Conservation (phyloP, 2,888 invertebrate genomes). For the Epistrophella euchroma region DNA sequence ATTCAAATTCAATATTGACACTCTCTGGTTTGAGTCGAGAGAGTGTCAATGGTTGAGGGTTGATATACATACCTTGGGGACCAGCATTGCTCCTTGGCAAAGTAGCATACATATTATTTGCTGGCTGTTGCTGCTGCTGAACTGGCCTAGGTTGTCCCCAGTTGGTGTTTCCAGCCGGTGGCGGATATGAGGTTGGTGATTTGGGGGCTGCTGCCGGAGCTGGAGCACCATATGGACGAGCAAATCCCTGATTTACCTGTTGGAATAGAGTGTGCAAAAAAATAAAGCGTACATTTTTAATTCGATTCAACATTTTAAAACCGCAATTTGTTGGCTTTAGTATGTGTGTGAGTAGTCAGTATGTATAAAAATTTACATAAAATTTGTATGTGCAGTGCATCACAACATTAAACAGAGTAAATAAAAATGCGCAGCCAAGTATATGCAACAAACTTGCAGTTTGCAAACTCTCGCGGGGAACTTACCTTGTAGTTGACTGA, state of each 20-base stretch:
- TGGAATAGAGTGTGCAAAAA: constrained; percentile 16
- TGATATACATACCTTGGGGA: constrained; percentile 82
- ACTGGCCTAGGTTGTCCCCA: constrained; percentile 76
- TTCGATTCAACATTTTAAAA: constrained; percentile 17
- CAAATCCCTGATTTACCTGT: constrained; percentile 82
- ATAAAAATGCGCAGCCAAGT: constrained; percentile 35
- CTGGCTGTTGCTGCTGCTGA: constrained; percentile 72
- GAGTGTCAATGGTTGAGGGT: constrained; percentile 6
- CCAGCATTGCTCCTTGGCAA: constrained; percentile 82
- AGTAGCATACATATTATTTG: constrained; percentile 82
- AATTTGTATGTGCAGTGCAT: constrained; percentile 25
- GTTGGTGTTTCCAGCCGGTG: constrained; percentile 77
- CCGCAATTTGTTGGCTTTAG: constrained; percentile 48
- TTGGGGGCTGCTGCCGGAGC: constrained; percentile 80
- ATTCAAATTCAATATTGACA: constrained; percentile 73
- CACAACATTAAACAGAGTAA: constrained; percentile 66
- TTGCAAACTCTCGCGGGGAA: constrained; percentile 11
- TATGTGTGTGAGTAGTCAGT: constrained; percentile 59
- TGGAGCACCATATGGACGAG: constrained; percentile 82
- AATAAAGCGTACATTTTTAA: constrained; percentile 51
- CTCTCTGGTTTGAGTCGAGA: constrained; percentile 18
- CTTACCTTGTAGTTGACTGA: constrained; percentile 81
- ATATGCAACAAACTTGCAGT: constrained; percentile 42
- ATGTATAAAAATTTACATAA: constrained; percentile 30
- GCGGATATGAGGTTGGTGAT: constrained; percentile 82